phyloP scores from a whole-genome alignment of 37 sponge, comb jelly and placozoan genomes.

The Ephydatia muelleri region DNA sequence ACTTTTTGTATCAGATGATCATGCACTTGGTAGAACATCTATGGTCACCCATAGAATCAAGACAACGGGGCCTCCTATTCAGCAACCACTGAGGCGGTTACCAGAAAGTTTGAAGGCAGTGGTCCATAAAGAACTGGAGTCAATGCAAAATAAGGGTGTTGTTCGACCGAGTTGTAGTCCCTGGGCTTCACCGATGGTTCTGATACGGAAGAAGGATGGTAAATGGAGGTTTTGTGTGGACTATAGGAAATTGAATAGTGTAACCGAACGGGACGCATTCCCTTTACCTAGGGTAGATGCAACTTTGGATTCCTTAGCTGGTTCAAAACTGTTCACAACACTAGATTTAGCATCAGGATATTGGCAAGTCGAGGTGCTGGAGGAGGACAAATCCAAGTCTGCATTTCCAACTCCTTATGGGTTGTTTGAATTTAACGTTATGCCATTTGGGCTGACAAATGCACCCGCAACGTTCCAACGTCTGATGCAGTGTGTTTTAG shows the following conservation, averaged over 20 bases:
- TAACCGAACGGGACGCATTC: conserved; percentile 17
- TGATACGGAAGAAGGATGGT: conserved; percentile 30
- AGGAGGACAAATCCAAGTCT: conserved; percentile 14
- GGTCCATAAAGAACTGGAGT: conserved; percentile 4
- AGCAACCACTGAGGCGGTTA: conserved; percentile 23
- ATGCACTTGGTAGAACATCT: conserved; percentile 3
- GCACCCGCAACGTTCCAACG: conserved; percentile 39
- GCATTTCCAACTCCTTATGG: too few relatives aligned
- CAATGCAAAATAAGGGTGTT: conserved; percentile 16
- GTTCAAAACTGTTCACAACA: conserved; percentile 5
- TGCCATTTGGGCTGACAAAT: too few relatives aligned
- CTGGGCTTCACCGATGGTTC: conserved; percentile 16
- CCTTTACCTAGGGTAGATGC: conserved; percentile 30
- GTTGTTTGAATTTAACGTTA: too few relatives aligned
- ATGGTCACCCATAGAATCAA: conserved; percentile 16
- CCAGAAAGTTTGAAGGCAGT: not conserved
- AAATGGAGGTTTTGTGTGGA: conserved; percentile 10
- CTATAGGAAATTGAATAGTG: conserved; percentile 14
- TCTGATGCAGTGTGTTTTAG: conserved; percentile 10
- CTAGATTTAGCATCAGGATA: too few relatives aligned
- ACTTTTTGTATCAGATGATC: not conserved
- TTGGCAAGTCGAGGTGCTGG: too few relatives aligned
- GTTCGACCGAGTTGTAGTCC: conserved; percentile 17
- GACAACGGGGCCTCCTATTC: conserved; percentile 19
- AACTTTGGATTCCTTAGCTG: conserved; percentile 9